A percentile compares a stretch with the other conserved stretches of the same genome.
Evolutionary conservation across 1,140 invertebrate species (phyloP).

Genomic region (Trypoxylus dichotomus): DNA sequence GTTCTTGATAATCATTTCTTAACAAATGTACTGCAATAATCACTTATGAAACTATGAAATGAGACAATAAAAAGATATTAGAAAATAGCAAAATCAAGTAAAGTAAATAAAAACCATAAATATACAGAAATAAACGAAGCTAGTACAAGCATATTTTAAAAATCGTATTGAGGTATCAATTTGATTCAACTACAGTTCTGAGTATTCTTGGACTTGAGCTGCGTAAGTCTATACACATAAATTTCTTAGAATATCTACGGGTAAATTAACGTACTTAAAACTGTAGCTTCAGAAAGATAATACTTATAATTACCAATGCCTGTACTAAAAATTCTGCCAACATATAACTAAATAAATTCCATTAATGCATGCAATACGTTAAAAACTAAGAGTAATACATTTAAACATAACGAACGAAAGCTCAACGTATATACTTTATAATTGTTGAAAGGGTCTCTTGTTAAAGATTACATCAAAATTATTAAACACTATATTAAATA

Average conservation of each 20-base stretch:
- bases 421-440: background rate
- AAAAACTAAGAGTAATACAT: background rate
- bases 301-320: background rate
- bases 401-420: too few species aligned
- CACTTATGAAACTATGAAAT: background rate
- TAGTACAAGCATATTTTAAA: background rate
- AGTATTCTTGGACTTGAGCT: too few species aligned
- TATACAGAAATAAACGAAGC: background rate
- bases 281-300: too few species aligned
- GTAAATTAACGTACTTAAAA: too few species aligned
- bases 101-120: background rate
- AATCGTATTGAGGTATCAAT: background rate
- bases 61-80: background rate
- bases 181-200: background rate
- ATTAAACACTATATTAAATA: too few species aligned
- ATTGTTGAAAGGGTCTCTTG: background rate
- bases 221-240: too few species aligned
- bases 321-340: constrained; percentile 13
- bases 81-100: background rate
- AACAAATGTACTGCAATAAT: background rate
- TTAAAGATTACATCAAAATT: background rate
- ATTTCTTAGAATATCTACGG: too few species aligned
- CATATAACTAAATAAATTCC: background rate
- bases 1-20: background rate
- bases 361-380: background rate